Conservation (phyloP, 1,140 invertebrate species). For the Ditylenchus dipsaci region DNA sequence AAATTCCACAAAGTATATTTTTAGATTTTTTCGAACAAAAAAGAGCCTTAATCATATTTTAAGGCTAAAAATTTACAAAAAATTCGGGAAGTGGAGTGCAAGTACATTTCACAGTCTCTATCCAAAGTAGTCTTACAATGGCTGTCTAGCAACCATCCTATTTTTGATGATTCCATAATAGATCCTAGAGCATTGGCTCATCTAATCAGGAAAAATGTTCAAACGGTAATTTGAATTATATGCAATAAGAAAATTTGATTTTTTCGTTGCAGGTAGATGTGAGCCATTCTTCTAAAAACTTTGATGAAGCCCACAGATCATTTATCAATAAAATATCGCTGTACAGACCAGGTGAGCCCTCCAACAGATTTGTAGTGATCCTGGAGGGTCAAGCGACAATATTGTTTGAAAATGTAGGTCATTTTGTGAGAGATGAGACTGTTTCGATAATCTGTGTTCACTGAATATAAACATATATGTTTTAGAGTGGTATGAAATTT, state of each 20-base stretch:
- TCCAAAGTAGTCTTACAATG: constrained; percentile 42
- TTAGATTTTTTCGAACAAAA: constrained; percentile 15
- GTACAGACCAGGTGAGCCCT: constrained; percentile 38
- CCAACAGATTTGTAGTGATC: constrained; percentile 43
- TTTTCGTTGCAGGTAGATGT: background rate
- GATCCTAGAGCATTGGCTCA: constrained; percentile 36
- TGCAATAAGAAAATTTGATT: no score
- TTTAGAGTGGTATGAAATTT: constrained; percentile 46
- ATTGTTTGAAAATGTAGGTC: constrained; percentile 37
- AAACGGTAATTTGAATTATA: constrained; percentile 14
- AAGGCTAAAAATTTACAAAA: constrained; percentile 6
- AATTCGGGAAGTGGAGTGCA: constrained; percentile 19
- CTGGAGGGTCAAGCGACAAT: constrained; percentile 45
- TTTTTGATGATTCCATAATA: constrained; percentile 40
- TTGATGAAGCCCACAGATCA: background rate
- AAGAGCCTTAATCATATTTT: no score
- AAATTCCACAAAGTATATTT: constrained; percentile 10
- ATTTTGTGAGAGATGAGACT: background rate
- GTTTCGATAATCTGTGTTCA: no score
- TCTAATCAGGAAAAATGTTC: constrained; percentile 45
- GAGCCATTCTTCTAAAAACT: constrained; percentile 8
- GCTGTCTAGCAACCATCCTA: constrained; percentile 32
- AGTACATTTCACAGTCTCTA: constrained; percentile 31
- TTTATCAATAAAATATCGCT: constrained; percentile 1
- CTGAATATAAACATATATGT: background rate